These are phyloP conservation scores for Scolopax rusticola DNA, from an alignment of 2,797 vertebrate genomes.

Conservation along the genomic window DNA sequence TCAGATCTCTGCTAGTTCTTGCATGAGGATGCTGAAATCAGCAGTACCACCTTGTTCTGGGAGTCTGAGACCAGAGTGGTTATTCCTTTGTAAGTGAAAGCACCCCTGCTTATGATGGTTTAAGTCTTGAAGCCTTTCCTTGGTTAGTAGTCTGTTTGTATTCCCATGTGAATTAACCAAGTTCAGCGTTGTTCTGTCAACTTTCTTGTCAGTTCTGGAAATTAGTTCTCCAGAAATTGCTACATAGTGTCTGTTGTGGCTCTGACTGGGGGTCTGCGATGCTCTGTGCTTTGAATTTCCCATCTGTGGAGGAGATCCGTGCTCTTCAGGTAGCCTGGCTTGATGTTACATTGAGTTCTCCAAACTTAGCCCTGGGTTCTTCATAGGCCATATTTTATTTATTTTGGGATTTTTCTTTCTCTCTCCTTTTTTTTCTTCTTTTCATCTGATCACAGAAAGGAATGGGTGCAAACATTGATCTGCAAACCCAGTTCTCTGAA, in stretches of 20 bases:
- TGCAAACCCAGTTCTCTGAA: background rate
- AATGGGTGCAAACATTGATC: background rate
- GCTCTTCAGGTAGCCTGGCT: background rate
- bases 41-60: background rate
- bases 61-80: background rate
- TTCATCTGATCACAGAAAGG: background rate
- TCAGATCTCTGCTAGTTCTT: background rate
- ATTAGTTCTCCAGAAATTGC: background rate
- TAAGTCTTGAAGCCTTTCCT: background rate
- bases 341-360: background rate
- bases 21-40: background rate
- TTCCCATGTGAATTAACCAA: background rate
- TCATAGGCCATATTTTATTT: background rate
- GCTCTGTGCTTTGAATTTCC: background rate
- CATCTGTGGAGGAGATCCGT: rapidly evolving
- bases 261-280: background rate
- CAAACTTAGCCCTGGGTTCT: background rate
- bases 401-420: background rate
- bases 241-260: background rate
- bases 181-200: background rate
- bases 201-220: background rate
- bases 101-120: background rate
- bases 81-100: background rate
- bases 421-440: background rate
- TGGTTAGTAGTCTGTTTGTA: background rate